These are phyloP conservation scores for Brienomyrus brachyistius DNA, from an alignment of 2,113 vertebrate genomes.

Conservation along the genomic window DNA sequence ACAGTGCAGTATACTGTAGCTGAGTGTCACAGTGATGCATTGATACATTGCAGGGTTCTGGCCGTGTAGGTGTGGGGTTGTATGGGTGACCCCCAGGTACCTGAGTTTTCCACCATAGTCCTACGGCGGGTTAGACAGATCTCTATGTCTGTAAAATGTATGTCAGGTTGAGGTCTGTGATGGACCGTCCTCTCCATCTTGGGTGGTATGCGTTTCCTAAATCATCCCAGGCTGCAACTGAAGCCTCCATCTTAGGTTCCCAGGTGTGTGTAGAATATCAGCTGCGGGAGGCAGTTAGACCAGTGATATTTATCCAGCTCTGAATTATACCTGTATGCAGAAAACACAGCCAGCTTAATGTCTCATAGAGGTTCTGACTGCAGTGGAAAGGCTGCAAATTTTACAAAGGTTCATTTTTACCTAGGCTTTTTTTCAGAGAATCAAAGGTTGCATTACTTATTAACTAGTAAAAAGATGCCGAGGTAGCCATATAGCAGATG, in stretches of 20 bases:
- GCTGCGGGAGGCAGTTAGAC: background rate
- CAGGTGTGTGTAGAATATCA: background rate
- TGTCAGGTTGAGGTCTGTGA: background rate
- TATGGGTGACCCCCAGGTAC: background rate
- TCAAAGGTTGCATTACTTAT: background rate
- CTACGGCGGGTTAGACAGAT: background rate
- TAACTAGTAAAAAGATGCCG: background rate
- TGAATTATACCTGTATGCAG: background rate
- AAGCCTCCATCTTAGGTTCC: background rate
- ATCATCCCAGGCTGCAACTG: background rate
- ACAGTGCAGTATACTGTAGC: background rate
- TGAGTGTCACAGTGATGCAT: background rate
- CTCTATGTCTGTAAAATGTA: background rate
- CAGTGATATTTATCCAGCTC: background rate
- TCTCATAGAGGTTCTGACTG: background rate
- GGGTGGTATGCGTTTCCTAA: background rate
- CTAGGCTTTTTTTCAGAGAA: background rate
- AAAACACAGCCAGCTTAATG: background rate
- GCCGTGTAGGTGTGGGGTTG: background rate
- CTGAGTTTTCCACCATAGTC: background rate
- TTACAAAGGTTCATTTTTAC: background rate
- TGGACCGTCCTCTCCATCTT: background rate
- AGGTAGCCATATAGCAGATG: background rate
- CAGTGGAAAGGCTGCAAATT: background rate
- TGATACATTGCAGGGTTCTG: background rate